A percentile compares a stretch with the other conserved stretches of the same genome.
phyloP scores from a whole-genome alignment of 2,113 vertebrate species.

The Rhynchomys soricoides region DNA sequence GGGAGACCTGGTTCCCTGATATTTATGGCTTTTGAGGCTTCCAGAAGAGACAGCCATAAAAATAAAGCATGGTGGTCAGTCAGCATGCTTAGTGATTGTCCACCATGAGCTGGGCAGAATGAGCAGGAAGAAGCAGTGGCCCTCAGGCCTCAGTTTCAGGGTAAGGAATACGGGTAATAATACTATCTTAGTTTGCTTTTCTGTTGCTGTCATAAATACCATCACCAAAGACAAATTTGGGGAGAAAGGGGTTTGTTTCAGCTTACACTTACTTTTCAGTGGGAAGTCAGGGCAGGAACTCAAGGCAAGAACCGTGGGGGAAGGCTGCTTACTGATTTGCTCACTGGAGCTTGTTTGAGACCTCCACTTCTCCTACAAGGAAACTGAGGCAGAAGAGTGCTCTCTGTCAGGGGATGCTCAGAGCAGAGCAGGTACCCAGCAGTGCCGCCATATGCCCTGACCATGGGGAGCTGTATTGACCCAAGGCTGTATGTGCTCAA shows the following conservation, averaged over 20 bases:
- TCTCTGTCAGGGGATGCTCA: neutral
- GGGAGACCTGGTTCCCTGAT: neutral
- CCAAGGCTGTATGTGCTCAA: neutral
- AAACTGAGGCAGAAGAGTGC: neutral
- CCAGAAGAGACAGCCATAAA: neutral
- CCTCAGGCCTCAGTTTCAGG: neutral
- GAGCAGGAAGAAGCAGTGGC: neutral
- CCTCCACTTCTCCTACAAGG: neutral
- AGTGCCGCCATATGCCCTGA: neutral
- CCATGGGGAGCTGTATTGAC: neutral
- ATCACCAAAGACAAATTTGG: neutral
- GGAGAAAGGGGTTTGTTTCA: neutral
- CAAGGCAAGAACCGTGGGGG: neutral
- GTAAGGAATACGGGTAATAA: too few species aligned
- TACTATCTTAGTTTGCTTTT: neutral
- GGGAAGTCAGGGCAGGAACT: neutral
- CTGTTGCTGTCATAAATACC: neutral
- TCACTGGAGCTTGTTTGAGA: neutral
- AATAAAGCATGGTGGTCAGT: too few species aligned
- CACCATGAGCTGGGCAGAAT: neutral
- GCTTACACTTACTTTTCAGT: neutral
- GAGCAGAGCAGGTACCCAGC: neutral
- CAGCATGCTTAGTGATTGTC: too few species aligned
- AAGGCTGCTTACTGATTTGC: too few species aligned
- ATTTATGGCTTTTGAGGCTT: neutral